Evolutionary conservation across 2,888 invertebrate genomes (phyloP), one percentile per base, ranked within the genome.

Genomic region (Drosophila imparisetae): DNA sequence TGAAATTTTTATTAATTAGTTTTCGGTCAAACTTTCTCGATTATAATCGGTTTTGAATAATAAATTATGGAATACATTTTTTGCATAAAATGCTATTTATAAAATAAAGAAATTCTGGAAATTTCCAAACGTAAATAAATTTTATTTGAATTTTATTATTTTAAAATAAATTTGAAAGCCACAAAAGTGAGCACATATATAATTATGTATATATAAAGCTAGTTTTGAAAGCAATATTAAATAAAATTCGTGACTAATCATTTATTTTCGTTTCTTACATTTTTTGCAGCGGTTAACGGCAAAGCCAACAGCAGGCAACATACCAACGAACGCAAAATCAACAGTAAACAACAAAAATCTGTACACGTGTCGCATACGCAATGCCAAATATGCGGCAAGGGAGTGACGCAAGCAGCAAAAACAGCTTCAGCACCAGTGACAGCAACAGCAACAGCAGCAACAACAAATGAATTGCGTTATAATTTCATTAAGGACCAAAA

Each of bases 401-500:
- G 36, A 62, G 29, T 48, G 54, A 45, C 64, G 32, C 5, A 36
- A 64, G 27, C 27, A 55, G 52, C 63, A 66, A 48, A 40, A 59
- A 53, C 42, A 66, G 49, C 15, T 15, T 6, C 36, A 64, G 27
- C 36, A 34, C 36, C 66, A 65, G 48, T 49, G 57, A 48, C 53
- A 72, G 27, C 69, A 66, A 36, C 49, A 59, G 2, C 42, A 65
- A 52, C 61, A 77, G 27, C 68, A 53, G 48, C 18, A 67, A 54
- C 59, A 72, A 63, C 67, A 76, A 81, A 69, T 85, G 90, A 83
- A 89, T 87, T 88, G 86, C 81, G 80, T 81, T 83, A 90, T 85
- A 89, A 86, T 86, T 89, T 90, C 88, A 88, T 86, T 90, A 89
- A 88, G 88, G 78, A 85, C 78, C 82, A 78, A 84, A 89, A 85